phyloP scores from a whole-genome alignment of 2,797 vertebrate species.

The Graptemys geographica region DNA sequence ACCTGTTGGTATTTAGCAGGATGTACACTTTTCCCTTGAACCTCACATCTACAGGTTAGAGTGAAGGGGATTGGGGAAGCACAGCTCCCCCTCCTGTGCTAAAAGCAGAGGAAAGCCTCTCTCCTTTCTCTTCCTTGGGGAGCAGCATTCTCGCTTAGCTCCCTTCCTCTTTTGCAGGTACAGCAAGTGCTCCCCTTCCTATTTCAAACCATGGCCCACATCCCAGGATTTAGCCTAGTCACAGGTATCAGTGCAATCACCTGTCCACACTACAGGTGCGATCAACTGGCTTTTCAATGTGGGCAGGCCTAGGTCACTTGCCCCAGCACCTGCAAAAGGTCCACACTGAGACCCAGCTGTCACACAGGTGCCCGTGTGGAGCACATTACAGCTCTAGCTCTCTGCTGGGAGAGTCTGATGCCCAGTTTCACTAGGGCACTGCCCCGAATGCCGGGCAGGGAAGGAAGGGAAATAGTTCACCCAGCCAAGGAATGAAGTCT shows the following conservation, averaged over 20 bases:
- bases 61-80: neutral
- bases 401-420: neutral
- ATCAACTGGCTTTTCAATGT: neutral
- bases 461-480: neutral
- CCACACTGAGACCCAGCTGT: neutral
- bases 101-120: neutral
- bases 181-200: neutral
- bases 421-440: neutral
- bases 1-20: rapidly evolving
- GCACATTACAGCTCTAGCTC: neutral
- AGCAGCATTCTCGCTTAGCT: too few relatives aligned
- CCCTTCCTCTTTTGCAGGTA: too few relatives aligned
- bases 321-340: neutral
- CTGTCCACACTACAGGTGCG: neutral
- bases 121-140: neutral
- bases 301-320: neutral
- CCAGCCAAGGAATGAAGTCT: neutral
- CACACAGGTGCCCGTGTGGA: neutral
- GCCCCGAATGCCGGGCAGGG: neutral
- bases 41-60: neutral
- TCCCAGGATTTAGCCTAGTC: neutral
- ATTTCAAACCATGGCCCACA: neutral
- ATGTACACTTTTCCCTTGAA: neutral
- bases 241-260: neutral
- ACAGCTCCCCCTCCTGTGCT: neutral